Evolutionary conservation across 23 tunicate species (phyloP).

Genomic region (Trididemnum clinides): DNA sequence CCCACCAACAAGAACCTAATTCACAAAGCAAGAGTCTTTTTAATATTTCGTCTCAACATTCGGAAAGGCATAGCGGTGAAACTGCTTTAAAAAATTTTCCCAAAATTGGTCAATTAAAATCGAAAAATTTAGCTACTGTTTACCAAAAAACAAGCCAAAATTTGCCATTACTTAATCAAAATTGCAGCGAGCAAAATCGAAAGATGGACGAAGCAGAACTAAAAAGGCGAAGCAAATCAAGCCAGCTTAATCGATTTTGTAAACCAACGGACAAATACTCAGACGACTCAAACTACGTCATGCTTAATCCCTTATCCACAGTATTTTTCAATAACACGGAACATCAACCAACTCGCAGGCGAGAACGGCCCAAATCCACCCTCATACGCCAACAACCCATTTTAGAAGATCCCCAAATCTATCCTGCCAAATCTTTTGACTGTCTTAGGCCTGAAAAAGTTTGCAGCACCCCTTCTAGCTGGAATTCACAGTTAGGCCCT

Average conservation of each 20-base stretch:
- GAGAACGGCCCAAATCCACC: background rate
- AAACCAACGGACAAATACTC: background rate
- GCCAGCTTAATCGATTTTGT: background rate
- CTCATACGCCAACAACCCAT: background rate
- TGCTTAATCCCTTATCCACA: slow-evolving; percentile 16
- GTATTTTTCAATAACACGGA: too few relatives aligned
- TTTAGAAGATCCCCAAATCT: background rate
- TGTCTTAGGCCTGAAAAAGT: background rate
- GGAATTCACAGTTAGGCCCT: background rate
- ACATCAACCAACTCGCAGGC: background rate
- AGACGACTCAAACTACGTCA: slow-evolving; percentile 52
- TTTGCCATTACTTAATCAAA: too few relatives aligned
- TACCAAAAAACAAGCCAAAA: too few relatives aligned
- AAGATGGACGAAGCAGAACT: background rate
- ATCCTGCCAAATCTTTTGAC: background rate
- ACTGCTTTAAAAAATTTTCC: too few relatives aligned
- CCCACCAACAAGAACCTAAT: too few relatives aligned
- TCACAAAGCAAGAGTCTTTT: too few relatives aligned
- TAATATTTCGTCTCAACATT: too few relatives aligned
- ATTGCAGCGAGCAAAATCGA: background rate
- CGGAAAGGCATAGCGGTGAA: too few relatives aligned
- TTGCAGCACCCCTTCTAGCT: background rate
- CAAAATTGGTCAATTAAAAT: too few relatives aligned
- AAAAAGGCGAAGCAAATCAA: too few relatives aligned
- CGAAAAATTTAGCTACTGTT: too few relatives aligned